Evolutionary conservation across 2,888 invertebrate genomes (phyloP), one percentile per base, ranked within the genome.

Genomic region (Ectemnius continuus): DNA sequence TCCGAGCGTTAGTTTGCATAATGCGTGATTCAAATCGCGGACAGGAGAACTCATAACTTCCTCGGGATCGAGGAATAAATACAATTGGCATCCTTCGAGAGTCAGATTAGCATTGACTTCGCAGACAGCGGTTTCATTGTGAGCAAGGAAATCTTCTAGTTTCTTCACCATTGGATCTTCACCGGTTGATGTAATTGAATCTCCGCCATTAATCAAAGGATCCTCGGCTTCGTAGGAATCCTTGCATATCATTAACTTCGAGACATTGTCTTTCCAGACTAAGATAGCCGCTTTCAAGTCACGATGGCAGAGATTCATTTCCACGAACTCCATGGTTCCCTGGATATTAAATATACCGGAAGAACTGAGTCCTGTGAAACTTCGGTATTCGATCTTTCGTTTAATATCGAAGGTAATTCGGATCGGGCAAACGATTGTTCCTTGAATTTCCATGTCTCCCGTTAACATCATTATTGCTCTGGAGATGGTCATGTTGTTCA

Each of bases 41-140:
- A 95, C 94, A 0, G 96, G 95, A 0, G 95, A 95, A 86, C 95
- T 95, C 6, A 96, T 89, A 0, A 92, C 87, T 89, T 96, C 96
- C 69, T 95, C 95, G 80, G 94, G 93, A 86, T 96, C 96, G 20
- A 94, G 94, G 89, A 95, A 96, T 0, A 96, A 91, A 81, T 94
- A 93, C 1, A 96, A 83, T 80, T 94, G 94, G n/a, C 95, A 82
- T 45, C 95, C 95, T 78, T 96, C 96, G 28, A 96, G 89, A 0
- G 93, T 92, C 70, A 95, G 92, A 80, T 94, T 94, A 57, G 89
- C 81, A 52, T 85, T 86, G 3, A 88, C 76, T 81, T 89, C 89
- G 48, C 88, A 88, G 28, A 85, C 70, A 0, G 85, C 82, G 64
- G 87, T 94, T 80, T 95, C 94, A 61, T 93, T 93, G 84, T 94